Base-by-base conservation (phyloP, 2,113 vertebrate genomes). In the Ciconia stormi region DNA sequence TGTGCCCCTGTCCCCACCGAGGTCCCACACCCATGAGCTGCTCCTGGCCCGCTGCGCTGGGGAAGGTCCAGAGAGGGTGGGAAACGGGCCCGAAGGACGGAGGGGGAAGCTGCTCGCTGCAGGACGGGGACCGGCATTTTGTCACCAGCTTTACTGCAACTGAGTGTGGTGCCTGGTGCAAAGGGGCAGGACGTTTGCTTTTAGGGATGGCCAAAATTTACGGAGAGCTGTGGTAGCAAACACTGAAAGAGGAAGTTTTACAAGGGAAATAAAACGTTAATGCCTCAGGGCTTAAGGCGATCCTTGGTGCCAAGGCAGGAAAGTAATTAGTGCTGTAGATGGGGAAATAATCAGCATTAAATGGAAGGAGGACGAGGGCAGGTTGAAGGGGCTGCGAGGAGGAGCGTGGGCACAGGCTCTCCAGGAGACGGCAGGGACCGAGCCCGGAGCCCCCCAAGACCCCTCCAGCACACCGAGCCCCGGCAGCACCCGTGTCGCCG, bases 201-300 rank as follows among this genome's bases (percentile, higher is more conserved):
- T 93, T 40, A 88, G 65, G 82, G 85, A 82, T 53, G 76, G 71
- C 62, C 58, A 52, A 76, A 87, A 92, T 36, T 56, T 80, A 56
- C 40, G 0, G 1, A 69, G 44, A 63, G 29, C 12, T 55, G 44
- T n/a, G 44, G 56, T 81, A 56, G 20, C 55, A 92, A 95, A 91
- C 59, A 83, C 47, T 29, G 65, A 78, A 87, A 89, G 65, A 85
- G 89, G 91, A 94, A 95, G 89, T 94, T 94, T 91, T 71, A 78
- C 87, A 78, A 82, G 8, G 78, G 93, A 96, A 96, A 88, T 62
- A 87, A 72, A 94, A 66, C 7, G 6, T 79, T 87, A 91, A 70
- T 93, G 34, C 81, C 62, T 88, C 58, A 30, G 63, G 59, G 36
- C n/a, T 94, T 72, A 61, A 82, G 53, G 34, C 7, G 11, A 76